Evolutionary conservation across 2,113 vertebrate genomes (phyloP).

Genomic region (Edolisoma coerulescens): DNA sequence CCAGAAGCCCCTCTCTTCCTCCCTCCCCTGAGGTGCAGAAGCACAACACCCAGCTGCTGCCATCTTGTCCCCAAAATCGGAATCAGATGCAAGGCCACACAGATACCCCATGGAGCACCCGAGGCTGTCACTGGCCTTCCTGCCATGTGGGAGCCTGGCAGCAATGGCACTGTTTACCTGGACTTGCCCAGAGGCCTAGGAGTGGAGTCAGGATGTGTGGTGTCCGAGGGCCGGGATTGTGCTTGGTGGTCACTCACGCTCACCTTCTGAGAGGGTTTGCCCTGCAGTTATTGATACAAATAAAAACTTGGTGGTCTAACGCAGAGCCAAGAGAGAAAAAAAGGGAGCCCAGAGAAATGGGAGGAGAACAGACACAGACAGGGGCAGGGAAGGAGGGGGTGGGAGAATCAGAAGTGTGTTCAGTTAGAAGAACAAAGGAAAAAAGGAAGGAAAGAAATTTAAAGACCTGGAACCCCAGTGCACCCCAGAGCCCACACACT

Average conservation of each 20-base stretch:
- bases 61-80: fast-evolving
- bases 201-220: slow-evolving; percentile 64
- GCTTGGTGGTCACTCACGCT: slow-evolving; percentile 79
- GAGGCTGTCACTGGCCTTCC: background rate
- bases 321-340: slow-evolving; percentile 76
- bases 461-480: background rate
- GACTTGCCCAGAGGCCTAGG: background rate
- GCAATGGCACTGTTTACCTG: slow-evolving; percentile 55
- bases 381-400: background rate
- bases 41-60: background rate
- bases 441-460: slow-evolving; percentile 45
- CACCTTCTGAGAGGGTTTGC: slow-evolving; percentile 80
- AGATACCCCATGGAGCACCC: background rate
- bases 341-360: slow-evolving; percentile 61
- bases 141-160: background rate
- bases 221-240: slow-evolving; percentile 67
- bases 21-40: background rate
- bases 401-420: slow-evolving; percentile 76
- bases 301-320: slow-evolving; percentile 97
- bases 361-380: slow-evolving; percentile 50
- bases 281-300: slow-evolving; percentile 99
- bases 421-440: slow-evolving; percentile 70
- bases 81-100: background rate
- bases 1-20: background rate
- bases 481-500: fast-evolving